These are phyloP conservation scores for Monomorium pharaonis DNA, from an alignment of 1,140 invertebrate genomes.

Conservation along the genomic window DNA sequence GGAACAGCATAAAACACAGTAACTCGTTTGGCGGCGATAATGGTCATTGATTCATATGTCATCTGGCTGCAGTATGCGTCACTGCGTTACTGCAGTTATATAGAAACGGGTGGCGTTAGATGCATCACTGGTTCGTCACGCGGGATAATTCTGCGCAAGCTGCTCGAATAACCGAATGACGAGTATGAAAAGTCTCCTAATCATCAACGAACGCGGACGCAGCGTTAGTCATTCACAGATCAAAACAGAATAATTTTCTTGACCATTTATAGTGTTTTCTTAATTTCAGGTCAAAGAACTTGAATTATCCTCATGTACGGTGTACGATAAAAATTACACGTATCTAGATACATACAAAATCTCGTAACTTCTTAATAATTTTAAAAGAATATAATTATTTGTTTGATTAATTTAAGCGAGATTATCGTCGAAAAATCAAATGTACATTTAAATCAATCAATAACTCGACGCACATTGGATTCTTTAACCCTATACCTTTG, in stretches of 20 bases:
- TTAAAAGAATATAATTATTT: not conserved
- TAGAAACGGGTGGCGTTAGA: constrained; percentile 38
- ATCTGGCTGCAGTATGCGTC: constrained; percentile 22
- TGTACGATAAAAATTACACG: not conserved
- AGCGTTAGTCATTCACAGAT: constrained; percentile 53
- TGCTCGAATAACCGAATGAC: constrained; percentile 48
- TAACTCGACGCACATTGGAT: constrained; percentile 3
- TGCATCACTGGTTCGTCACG: constrained; percentile 47
- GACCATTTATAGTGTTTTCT: not conserved
- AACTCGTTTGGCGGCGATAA: not conserved
- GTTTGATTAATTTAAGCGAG: not conserved
- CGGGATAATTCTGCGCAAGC: constrained; percentile 34
- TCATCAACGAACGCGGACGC: constrained; percentile 18
- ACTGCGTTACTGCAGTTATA: constrained; percentile 17
- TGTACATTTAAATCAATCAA: constrained; percentile 26
- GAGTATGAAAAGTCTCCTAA: constrained; percentile 52
- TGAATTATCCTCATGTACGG: not conserved
- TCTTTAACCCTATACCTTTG: constrained; percentile 8
- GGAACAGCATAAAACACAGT: not conserved
- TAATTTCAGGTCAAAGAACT: not conserved
- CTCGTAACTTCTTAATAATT: not conserved
- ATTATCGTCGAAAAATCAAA: not conserved
- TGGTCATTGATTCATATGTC: constrained; percentile 37
- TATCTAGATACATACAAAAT: not conserved
- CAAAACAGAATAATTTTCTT: constrained; percentile 42